These are phyloP conservation scores for Musca domestica DNA, from an alignment of 1,140 invertebrate species.

Conservation along the genomic window DNA sequence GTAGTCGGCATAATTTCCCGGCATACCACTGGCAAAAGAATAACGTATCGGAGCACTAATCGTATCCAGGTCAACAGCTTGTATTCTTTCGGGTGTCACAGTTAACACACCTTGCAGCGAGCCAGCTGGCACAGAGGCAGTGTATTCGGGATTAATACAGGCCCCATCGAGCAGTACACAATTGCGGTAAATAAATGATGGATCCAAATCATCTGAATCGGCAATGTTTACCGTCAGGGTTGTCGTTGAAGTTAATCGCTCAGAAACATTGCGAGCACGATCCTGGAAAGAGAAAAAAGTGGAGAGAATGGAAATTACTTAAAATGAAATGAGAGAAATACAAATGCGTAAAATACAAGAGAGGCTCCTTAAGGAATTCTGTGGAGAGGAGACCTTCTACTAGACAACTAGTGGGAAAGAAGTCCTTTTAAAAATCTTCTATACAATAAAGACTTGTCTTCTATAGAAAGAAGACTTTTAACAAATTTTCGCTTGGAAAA, in stretches of 20 bases:
- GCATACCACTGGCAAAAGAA: constrained; percentile 76
- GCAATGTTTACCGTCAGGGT: constrained; percentile 81
- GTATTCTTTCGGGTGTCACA: constrained; percentile 83
- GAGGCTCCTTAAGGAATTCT: too few species aligned
- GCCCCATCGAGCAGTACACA: constrained; percentile 75
- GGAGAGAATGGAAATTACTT: background rate
- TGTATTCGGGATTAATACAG: constrained; percentile 81
- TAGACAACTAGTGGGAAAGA: too few species aligned
- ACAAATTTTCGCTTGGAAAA: too few species aligned
- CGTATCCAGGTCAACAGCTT: constrained; percentile 85
- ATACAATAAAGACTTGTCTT: too few species aligned
- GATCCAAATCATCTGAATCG: constrained; percentile 87
- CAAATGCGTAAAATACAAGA: too few species aligned
- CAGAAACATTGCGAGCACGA: constrained; percentile 71
- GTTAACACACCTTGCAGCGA: constrained; percentile 76
- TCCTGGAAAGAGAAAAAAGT: constrained; percentile 64
- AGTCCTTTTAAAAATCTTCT: too few species aligned
- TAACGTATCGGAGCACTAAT: constrained; percentile 78
- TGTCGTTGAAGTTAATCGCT: constrained; percentile 76
- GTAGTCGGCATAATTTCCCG: constrained; percentile 71
- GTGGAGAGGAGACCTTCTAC: too few species aligned
- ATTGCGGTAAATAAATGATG: constrained; percentile 80
- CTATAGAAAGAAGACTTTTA: too few species aligned
- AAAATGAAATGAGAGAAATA: too few species aligned
- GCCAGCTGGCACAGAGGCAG: constrained; percentile 75